A percentile compares a stretch with the other conserved stretches of the same genome.
Evolutionary conservation across 1,140 invertebrate genomes (phyloP).

Genomic region (Macrotrachela quadricornifera): DNA sequence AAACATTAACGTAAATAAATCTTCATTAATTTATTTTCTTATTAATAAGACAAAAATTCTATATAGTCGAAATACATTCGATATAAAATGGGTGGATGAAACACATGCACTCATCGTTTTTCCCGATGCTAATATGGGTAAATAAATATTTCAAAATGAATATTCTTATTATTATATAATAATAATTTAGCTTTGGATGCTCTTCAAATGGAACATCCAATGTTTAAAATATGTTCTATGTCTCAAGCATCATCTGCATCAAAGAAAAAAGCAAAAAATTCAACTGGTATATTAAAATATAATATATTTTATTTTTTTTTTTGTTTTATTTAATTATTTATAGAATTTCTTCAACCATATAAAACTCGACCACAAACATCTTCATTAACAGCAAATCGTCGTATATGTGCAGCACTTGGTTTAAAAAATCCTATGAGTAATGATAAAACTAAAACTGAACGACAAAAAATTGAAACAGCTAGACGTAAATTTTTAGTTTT

Average conservation of each 20-base stretch:
- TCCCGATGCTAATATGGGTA: conserved; percentile 54
- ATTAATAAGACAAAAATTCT: conserved; percentile 1
- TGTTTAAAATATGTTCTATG: conserved; percentile 54
- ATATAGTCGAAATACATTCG: conserved; percentile 44
- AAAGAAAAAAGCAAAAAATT: conserved; percentile 50
- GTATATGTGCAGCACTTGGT: conserved; percentile 65
- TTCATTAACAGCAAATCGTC: conserved; percentile 50
- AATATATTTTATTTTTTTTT: background rate
- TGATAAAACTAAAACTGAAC: conserved; percentile 55
- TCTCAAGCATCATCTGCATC: conserved; percentile 55
- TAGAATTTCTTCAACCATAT: conserved; percentile 32
- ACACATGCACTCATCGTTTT: conserved; percentile 68
- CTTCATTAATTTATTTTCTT: background rate
- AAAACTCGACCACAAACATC: conserved; percentile 58
- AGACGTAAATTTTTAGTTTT: conserved; percentile 40
- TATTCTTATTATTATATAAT: background rate
- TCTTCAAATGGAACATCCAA: conserved; percentile 43
- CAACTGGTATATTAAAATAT: conserved; percentile 29
- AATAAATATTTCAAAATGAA: conserved; percentile 12
- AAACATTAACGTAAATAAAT: conserved; percentile 23
- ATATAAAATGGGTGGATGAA: conserved; percentile 79
- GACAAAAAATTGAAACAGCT: conserved; percentile 51
- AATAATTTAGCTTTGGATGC: conserved; percentile 53
- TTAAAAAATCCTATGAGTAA: conserved; percentile 47
- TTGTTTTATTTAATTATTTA: conserved; percentile 7